These are phyloP conservation scores for Adelosebastes latens DNA, from an alignment of 2,797 vertebrate species.

Conservation along the genomic window DNA sequence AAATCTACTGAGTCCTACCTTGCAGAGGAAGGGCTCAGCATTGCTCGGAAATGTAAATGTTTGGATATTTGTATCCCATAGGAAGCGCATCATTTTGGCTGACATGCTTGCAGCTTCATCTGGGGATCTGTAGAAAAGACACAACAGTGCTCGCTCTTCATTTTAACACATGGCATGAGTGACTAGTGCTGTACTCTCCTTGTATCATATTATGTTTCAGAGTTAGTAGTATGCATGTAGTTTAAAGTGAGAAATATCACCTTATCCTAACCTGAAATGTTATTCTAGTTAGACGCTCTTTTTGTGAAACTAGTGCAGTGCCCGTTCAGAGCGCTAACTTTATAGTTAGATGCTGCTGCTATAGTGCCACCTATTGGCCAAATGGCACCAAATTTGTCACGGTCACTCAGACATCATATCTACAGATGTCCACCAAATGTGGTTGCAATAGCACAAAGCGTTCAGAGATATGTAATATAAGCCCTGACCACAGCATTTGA, in stretches of 20 bases:
- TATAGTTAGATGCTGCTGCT: too few relatives aligned
- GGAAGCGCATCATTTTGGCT: background rate
- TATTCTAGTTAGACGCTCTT: background rate
- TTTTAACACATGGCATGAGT: constrained; percentile 1
- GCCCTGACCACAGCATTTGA: too few relatives aligned
- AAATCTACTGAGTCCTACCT: constrained; percentile 27
- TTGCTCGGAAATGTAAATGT: constrained; percentile 38
- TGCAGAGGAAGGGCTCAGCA: constrained; percentile 9
- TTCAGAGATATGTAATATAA: too few relatives aligned
- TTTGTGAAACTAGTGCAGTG: too few relatives aligned
- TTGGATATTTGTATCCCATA: constrained; percentile 22
- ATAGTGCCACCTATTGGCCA: too few relatives aligned
- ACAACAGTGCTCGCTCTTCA: background rate
- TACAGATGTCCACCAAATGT: too few relatives aligned
- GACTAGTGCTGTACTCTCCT: background rate
- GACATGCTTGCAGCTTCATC: background rate
- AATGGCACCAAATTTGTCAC: too few relatives aligned
- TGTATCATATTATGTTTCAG: background rate
- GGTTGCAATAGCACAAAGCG: too few relatives aligned
- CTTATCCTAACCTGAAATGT: background rate
- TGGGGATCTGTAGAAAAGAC: background rate
- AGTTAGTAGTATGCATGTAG: background rate
- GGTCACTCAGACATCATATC: too few relatives aligned
- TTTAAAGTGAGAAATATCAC: background rate
- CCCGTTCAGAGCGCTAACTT: too few relatives aligned